These are phyloP conservation scores for Corythornis madagascariensis DNA, from an alignment of 2,113 vertebrate genomes.

Conservation along the genomic window DNA sequence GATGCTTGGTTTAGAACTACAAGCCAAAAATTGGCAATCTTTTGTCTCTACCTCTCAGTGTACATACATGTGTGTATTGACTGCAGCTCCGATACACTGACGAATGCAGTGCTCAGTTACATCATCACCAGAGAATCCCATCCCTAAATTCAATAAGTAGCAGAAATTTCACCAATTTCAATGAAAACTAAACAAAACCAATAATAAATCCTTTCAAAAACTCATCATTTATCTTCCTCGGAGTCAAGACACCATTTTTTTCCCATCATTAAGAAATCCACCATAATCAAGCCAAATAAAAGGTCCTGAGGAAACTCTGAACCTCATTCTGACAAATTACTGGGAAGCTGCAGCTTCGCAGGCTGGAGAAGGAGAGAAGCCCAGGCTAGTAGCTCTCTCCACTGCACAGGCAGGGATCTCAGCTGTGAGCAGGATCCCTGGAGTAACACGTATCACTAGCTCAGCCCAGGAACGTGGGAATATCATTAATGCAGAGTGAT, in stretches of 20 bases:
- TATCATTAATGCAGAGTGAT: background rate
- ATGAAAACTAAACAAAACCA: background rate
- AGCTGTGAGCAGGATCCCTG: background rate
- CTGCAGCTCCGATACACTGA: background rate
- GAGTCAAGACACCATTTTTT: background rate
- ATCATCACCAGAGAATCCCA: background rate
- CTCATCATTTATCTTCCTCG: too few relatives aligned
- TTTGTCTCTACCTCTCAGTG: background rate
- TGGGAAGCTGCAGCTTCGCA: background rate
- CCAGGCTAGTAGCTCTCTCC: fast-evolving
- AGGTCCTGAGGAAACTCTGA: background rate
- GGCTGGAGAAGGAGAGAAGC: background rate
- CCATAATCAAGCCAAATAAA: background rate
- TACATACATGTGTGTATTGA: background rate
- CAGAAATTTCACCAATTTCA: background rate
- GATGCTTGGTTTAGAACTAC: background rate
- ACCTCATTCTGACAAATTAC: fast-evolving
- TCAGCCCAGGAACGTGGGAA: background rate
- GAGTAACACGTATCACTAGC: background rate
- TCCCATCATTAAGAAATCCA: background rate
- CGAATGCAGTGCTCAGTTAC: background rate
- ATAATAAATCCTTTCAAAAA: background rate
- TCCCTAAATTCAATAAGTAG: background rate
- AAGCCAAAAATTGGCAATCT: background rate
- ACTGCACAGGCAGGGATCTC: background rate